phyloP scores from a whole-genome alignment of 1,140 invertebrate species.

The Macrocentrus cingulum region DNA sequence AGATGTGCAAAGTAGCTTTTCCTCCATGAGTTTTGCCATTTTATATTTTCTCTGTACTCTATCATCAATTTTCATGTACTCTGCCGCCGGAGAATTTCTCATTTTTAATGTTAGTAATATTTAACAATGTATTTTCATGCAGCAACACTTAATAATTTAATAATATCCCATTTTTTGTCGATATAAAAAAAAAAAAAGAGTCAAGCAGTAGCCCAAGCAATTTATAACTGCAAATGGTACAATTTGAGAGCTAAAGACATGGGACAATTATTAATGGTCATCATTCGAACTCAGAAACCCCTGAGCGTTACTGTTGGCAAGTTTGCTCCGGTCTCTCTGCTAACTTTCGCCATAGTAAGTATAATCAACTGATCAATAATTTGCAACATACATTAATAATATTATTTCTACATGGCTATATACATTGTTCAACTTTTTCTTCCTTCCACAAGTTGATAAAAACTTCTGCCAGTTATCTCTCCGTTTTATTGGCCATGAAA shows the following conservation, averaged over 20 bases:
- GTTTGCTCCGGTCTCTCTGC: background rate
- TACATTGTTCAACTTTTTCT: background rate
- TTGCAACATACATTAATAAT: background rate
- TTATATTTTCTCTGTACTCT: background rate
- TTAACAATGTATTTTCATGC: background rate
- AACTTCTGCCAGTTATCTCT: background rate
- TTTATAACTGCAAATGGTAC: background rate
- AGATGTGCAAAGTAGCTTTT: slow-evolving; percentile 1
- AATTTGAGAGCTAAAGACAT: background rate
- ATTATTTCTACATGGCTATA: no score
- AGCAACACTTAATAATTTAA: background rate
- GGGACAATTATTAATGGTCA: background rate
- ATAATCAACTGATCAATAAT: background rate
- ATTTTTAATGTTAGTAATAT: background rate
- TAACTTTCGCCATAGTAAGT: background rate
- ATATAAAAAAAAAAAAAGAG: background rate
- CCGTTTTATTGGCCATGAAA: background rate
- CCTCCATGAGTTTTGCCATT: slow-evolving; percentile 10
- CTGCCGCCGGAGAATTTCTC: slow-evolving; percentile 1
- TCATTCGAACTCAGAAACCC: slow-evolving; percentile 2
- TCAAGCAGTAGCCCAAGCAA: background rate
- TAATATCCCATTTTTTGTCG: background rate
- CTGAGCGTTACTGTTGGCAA: background rate
- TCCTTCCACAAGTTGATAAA: background rate
- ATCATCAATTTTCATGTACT: background rate